A percentile compares a stretch with the other conserved stretches of the same genome.
Conservation (phyloP, 2,113 vertebrate genomes). For the Phainopepla nitens region DNA sequence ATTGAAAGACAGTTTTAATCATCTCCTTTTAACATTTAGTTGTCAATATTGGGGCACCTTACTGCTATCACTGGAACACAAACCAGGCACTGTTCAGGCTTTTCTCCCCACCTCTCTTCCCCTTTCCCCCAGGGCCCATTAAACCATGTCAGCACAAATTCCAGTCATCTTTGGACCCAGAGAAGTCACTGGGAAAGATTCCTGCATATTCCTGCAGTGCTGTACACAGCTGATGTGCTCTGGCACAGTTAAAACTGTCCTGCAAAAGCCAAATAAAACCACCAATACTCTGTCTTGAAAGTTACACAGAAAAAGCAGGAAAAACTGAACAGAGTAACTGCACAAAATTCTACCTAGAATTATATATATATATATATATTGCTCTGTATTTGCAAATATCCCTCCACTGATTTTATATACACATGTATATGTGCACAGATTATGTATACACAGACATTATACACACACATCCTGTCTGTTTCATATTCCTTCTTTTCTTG, state of each 20-base stretch:
- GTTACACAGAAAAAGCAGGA: not conserved
- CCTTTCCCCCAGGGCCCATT: not conserved
- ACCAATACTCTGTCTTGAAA: not conserved
- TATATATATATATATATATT: not conserved
- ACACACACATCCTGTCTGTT: not conserved
- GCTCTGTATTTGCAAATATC: not conserved
- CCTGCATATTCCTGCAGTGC: not conserved
- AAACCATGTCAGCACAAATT: not conserved
- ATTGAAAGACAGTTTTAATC: not conserved
- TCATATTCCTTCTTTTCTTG: not conserved
- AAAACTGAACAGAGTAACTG: not conserved
- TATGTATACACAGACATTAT: too few relatives aligned
- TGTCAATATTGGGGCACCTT: not conserved
- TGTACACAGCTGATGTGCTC: not conserved
- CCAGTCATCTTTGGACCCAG: not conserved
- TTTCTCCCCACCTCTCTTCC: not conserved
- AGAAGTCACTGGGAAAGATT: not conserved
- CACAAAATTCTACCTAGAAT: not conserved
- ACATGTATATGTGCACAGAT: fast-evolving
- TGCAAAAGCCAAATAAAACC: not conserved
- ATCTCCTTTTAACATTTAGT: not conserved
- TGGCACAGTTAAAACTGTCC: not conserved
- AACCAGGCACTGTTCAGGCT: not conserved
- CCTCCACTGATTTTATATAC: not conserved
- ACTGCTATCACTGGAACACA: not conserved